Evolutionary conservation across 2,113 vertebrate genomes (phyloP).

Genomic region (Pachycephala philippinensis): DNA sequence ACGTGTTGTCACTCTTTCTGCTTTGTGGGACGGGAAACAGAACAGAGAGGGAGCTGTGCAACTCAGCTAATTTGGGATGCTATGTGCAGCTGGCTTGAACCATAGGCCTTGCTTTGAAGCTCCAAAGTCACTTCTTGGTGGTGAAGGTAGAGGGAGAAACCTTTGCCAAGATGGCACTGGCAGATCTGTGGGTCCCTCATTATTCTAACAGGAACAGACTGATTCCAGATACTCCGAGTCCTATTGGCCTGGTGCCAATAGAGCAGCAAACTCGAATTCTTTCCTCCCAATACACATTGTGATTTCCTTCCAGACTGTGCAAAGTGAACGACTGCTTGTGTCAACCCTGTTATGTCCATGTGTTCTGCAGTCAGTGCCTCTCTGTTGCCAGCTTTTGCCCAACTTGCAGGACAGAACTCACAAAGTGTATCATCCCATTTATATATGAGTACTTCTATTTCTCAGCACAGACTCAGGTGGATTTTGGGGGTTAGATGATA

Average conservation of each 20-base stretch:
- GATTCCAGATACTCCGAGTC: neutral
- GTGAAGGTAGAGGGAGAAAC: neutral
- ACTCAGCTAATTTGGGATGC: neutral
- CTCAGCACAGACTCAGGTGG: neutral
- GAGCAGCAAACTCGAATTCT: neutral
- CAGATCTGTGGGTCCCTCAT: neutral
- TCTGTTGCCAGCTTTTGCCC: accelerated
- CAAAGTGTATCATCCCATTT: neutral
- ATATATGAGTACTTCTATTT: neutral
- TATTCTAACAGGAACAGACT: neutral
- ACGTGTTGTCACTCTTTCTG: neutral
- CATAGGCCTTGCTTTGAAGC: neutral
- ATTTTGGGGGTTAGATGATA: neutral
- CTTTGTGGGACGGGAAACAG: neutral
- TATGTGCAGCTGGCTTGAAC: neutral
- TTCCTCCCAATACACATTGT: neutral
- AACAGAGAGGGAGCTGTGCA: neutral
- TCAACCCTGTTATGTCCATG: accelerated
- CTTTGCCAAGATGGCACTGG: neutral
- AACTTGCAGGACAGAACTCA: neutral
- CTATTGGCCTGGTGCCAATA: neutral
- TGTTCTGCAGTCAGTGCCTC: neutral
- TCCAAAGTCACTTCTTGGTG: neutral
- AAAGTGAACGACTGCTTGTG: neutral
- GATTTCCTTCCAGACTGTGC: neutral